Evolutionary conservation across 2,888 invertebrate genomes (phyloP).

Genomic region (Stomorhina lunata): DNA sequence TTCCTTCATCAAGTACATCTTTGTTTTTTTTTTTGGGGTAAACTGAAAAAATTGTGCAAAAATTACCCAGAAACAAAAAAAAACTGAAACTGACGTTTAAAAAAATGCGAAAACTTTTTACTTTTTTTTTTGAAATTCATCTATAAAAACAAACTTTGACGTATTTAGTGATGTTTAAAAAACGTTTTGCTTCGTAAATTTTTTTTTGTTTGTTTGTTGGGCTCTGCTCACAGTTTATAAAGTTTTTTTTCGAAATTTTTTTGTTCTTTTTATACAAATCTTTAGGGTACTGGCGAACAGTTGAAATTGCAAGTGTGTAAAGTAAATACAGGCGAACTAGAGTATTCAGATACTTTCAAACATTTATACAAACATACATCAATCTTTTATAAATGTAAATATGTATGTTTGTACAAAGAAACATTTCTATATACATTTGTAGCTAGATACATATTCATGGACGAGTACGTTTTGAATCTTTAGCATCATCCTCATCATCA

Average conservation of each 20-base stretch:
- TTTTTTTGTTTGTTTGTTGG: constrained; percentile 44
- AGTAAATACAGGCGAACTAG: constrained; percentile 40
- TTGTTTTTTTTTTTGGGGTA: constrained; percentile 11
- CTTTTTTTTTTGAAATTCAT: background rate
- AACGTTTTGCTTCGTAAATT: constrained; percentile 59
- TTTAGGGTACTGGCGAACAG: constrained; percentile 1
- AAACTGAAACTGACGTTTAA: background rate
- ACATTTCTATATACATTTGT: constrained; percentile 46
- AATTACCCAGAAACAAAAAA: no score
- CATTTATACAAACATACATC: no score
- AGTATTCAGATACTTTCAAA: constrained; percentile 34
- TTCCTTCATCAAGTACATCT: constrained; percentile 33
- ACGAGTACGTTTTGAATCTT: constrained; percentile 74
- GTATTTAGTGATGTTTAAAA: constrained; percentile 66
- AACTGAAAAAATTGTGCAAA: constrained; percentile 2
- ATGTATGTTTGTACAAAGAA: background rate
- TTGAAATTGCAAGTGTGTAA: constrained; percentile 51
- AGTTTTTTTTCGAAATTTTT: constrained; percentile 17
- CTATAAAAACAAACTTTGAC: constrained; percentile 50
- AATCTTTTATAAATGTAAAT: constrained; percentile 5
- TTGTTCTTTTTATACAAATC: background rate
- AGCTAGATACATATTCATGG: constrained; percentile 43
- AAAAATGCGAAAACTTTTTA: constrained; percentile 45
- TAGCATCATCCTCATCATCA: constrained; percentile 63
- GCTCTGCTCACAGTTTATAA: constrained; percentile 39